Evolutionary conservation across 2,888 invertebrate species (phyloP).

Genomic region (Dryobota labecula): DNA sequence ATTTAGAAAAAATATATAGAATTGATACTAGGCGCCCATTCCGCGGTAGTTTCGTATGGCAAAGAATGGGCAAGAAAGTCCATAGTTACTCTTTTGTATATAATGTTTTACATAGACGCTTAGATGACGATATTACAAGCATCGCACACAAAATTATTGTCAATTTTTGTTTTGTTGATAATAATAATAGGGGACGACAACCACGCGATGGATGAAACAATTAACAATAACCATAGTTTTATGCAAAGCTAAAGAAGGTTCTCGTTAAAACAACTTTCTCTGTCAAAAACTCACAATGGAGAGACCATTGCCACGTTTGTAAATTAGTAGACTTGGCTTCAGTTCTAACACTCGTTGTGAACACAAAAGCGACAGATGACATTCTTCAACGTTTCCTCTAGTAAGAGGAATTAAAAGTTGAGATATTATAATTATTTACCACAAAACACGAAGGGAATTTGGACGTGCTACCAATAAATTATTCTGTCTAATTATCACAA

Average conservation of each 20-base stretch:
- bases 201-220: too few relatives aligned
- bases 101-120: too few relatives aligned
- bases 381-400: constrained; percentile 5
- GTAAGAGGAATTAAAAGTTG: constrained; percentile 3
- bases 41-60: too few relatives aligned
- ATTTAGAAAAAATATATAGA: too few relatives aligned
- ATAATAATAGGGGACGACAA: too few relatives aligned
- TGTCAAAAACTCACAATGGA: neutral
- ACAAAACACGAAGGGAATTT: constrained; percentile 47
- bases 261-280: neutral
- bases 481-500: constrained; percentile 79
- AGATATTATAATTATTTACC: constrained; percentile 65
- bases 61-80: too few relatives aligned
- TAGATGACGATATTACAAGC: too few relatives aligned
- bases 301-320: neutral
- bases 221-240: too few relatives aligned
- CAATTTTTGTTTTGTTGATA: too few relatives aligned
- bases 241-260: too few relatives aligned
- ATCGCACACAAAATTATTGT: neutral
- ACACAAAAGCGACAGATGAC: constrained; percentile 24
- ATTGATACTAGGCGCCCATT: too few relatives aligned
- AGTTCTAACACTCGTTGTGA: neutral
- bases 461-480: constrained; percentile 66
- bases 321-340: neutral
- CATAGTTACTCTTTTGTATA: too few relatives aligned